Evolutionary conservation across 2,888 invertebrate genomes (phyloP), one percentile per base, ranked within the genome.

Genomic region (Cheilosia grossa): DNA sequence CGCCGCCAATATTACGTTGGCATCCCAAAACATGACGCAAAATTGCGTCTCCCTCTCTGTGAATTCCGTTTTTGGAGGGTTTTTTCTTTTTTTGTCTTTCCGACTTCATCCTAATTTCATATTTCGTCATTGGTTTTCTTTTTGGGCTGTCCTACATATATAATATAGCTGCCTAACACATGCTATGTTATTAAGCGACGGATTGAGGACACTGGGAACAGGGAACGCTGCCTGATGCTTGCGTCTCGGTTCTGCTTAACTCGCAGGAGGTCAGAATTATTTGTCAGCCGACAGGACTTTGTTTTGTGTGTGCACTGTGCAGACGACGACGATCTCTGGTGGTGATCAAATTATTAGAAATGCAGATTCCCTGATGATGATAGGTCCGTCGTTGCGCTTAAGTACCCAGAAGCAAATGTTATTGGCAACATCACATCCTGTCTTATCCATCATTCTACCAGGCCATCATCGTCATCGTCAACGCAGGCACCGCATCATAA

Each of bases 141-240:
- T 54, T 33, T 54, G n/a, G 17, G 6, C 30, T 30, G 30, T 30
- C 30, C 30, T 2, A 30, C 30, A 30, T 9, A 30, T 2, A 47
- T 27, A 64, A 21, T 21, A 21, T 42, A 49, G 37, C 15, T 1
- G 9, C 30, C 30, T 58, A 80, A 81, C 80, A 85, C 87, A 80
- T 88, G 91, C 89, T 89, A 89, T 90, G 89, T 91, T 91, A 91
- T 91, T 91, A 91, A 89, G 90, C 90, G 91, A 90, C 89, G 90
- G 88, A 90, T 89, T 90, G 90, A 90, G 90, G 90, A 91, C 91
- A 91, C 89, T 89, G 90, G 89, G 89, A 91, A 80, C 47, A 53
- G 66, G 58, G 56, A 24, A 21, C 19, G 42, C n/a, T 17, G 56
- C 15, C 9, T 27, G n/a, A n/a, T n/a, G 44, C 27, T 47, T 49